Percentiles rank a stretch among this genome's conserved stretches.
These are phyloP conservation scores for Troides helena DNA, from an alignment of 2,888 invertebrate species.

Conservation along the genomic window DNA sequence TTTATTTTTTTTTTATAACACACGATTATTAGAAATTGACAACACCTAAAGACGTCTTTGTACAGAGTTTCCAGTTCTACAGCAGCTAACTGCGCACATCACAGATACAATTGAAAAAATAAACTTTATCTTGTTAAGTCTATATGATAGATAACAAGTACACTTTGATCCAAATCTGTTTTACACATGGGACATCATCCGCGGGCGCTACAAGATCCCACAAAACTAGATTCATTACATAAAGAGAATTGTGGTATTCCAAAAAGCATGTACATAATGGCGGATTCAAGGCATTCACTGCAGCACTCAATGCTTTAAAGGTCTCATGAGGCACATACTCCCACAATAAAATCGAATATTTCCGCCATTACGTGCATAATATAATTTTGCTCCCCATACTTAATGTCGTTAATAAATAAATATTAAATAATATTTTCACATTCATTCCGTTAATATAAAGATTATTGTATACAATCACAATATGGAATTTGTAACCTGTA, in stretches of 20 bases:
- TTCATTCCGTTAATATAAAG: slow-evolving; percentile 46
- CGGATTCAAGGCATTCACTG: not conserved
- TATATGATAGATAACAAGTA: slow-evolving; percentile 67
- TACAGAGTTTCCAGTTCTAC: slow-evolving; percentile 61
- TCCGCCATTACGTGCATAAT: slow-evolving; percentile 27
- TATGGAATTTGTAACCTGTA: slow-evolving; percentile 56
- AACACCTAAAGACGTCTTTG: slow-evolving; percentile 66
- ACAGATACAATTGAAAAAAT: slow-evolving; percentile 72
- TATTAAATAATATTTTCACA: slow-evolving; percentile 60
- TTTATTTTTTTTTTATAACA: slow-evolving; percentile 36
- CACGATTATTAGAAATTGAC: slow-evolving; percentile 66
- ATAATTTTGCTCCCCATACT: slow-evolving; percentile 50
- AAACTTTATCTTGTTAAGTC: slow-evolving; percentile 54
- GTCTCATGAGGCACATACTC: slow-evolving; percentile 4
- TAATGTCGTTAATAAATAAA: slow-evolving; percentile 60
- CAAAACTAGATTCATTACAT: slow-evolving; percentile 6
- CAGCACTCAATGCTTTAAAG: not conserved
- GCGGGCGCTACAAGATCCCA: slow-evolving; percentile 21
- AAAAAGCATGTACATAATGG: slow-evolving; percentile 2
- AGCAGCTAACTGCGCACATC: slow-evolving; percentile 62
- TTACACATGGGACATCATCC: slow-evolving; percentile 38
- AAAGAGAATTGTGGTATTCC: not conserved
- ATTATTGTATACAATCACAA: slow-evolving; percentile 61
- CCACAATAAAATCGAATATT: slow-evolving; percentile 19
- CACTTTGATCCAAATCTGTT: slow-evolving; percentile 57